These are phyloP conservation scores for Channa argus DNA, from an alignment of 2,113 vertebrate genomes.

Conservation along the genomic window DNA sequence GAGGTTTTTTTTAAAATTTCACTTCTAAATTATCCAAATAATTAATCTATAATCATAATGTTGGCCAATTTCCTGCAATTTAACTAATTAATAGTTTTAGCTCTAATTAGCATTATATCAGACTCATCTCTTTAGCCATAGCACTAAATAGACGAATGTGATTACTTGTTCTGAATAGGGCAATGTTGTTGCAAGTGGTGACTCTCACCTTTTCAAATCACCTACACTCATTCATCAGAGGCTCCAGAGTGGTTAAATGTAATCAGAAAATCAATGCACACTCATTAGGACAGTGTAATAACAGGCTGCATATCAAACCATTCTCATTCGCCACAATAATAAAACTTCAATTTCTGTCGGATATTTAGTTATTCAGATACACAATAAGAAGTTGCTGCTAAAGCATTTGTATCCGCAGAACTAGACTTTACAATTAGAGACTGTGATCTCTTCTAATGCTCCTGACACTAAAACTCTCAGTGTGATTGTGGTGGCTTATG, in stretches of 20 bases:
- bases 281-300: not conserved
- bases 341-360: not conserved
- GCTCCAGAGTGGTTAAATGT: not conserved
- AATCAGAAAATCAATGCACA: not conserved
- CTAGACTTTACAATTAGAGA: slow-evolving; percentile 33
- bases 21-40: not conserved
- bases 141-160: not conserved
- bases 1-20: not conserved
- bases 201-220: not conserved
- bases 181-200: not conserved
- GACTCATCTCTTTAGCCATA: too few relatives aligned
- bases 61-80: not conserved
- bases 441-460: slow-evolving; percentile 39
- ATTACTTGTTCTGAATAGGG: not conserved
- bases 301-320: not conserved
- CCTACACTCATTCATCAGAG: slow-evolving; percentile 5
- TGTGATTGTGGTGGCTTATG: slow-evolving; percentile 63
- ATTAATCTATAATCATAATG: not conserved
- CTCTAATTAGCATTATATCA: too few relatives aligned
- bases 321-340: not conserved
- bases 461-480: slow-evolving; percentile 37
- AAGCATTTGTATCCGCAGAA: slow-evolving; percentile 11
- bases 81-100: too few relatives aligned
- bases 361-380: not conserved
- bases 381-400: not conserved